Conservation (phyloP, 92 coral and sea anemone species). For the Porites evermanni region DNA sequence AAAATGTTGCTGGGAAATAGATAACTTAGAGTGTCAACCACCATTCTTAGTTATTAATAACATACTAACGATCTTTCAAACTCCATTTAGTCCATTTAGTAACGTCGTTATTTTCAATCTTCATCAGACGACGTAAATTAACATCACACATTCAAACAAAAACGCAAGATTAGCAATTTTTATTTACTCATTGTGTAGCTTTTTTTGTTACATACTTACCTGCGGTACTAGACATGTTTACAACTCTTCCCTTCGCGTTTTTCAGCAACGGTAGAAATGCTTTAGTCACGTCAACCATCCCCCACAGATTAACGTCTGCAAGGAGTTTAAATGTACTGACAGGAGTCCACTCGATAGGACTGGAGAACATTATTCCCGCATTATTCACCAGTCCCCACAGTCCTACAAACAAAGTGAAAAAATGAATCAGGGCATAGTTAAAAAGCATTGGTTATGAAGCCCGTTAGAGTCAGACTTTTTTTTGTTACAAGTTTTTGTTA, state of each 20-base stretch:
- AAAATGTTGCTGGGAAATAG: too few relatives aligned
- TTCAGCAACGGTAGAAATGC: slow-evolving; percentile 65
- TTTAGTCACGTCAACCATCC: slow-evolving; percentile 62
- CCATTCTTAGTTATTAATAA: too few relatives aligned
- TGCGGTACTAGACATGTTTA: slow-evolving; percentile 60
- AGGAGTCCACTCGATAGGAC: slow-evolving; percentile 60
- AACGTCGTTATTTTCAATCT: too few relatives aligned
- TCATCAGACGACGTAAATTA: too few relatives aligned
- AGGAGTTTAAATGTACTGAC: slow-evolving; percentile 35
- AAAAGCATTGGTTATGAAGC: too few relatives aligned
- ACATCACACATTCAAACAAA: not conserved
- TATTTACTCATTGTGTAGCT: too few relatives aligned
- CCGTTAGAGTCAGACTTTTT: too few relatives aligned
- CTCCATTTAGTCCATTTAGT: too few relatives aligned
- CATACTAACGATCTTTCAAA: too few relatives aligned
- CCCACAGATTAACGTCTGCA: slow-evolving; percentile 76
- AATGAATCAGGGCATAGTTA: too few relatives aligned
- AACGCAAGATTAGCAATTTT: not conserved
- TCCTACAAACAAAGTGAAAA: slow-evolving; percentile 7
- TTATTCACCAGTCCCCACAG: slow-evolving; percentile 70
- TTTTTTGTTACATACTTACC: slow-evolving; percentile 8
- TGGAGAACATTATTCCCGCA: slow-evolving; percentile 49
- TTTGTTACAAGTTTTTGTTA: too few relatives aligned
- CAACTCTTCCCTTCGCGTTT: slow-evolving; percentile 53
- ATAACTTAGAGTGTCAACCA: too few relatives aligned